phyloP scores from a whole-genome alignment of 2,113 vertebrate species.

The Orcinus orca region DNA sequence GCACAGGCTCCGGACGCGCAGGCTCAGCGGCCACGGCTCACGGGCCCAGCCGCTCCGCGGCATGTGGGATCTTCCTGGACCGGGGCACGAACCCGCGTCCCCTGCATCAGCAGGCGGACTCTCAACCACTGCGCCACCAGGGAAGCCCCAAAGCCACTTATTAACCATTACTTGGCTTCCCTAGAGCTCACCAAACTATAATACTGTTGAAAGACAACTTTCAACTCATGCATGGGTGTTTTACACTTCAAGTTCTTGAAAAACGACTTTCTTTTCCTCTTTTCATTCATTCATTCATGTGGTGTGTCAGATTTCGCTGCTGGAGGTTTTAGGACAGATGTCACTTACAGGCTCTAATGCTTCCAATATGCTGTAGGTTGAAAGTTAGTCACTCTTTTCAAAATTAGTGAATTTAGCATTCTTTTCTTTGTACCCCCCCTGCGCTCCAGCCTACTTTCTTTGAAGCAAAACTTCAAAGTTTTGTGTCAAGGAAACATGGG shows the following conservation, averaged over 20 bases:
- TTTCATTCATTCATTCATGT: neutral
- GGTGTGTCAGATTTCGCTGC: neutral
- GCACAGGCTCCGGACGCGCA: no score
- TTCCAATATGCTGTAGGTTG: neutral
- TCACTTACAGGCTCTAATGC: neutral
- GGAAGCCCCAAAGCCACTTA: neutral
- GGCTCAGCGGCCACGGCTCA: no score
- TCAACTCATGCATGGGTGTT: neutral
- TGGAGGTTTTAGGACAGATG: neutral
- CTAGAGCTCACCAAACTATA: neutral
- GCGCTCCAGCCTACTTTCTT: constrained; percentile 39
- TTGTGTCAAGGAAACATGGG: no score
- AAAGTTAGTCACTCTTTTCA: neutral
- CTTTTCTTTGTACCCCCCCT: neutral
- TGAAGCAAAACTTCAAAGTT: neutral
- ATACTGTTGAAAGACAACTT: neutral
- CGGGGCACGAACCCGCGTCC: no score
- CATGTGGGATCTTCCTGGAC: no score
- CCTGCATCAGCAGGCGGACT: no score
- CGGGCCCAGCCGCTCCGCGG: no score
- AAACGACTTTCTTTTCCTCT: neutral
- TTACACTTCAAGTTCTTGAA: neutral
- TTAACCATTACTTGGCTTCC: neutral
- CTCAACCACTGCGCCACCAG: no score
- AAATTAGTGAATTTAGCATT: neutral